Conservation (phyloP, 2,113 vertebrate species). For the Nannobrachium achirus region DNA sequence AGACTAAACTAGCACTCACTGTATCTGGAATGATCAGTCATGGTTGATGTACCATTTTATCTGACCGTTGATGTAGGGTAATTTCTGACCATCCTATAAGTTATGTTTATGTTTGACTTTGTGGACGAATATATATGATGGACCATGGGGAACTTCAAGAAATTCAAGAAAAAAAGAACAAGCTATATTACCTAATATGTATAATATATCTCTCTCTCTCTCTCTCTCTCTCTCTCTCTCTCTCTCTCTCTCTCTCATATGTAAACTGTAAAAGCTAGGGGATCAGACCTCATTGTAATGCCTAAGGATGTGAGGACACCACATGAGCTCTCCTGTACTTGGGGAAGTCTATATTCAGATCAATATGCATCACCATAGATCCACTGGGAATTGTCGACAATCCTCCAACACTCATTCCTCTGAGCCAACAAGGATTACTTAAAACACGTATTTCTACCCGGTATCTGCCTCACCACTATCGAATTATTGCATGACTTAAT, state of each 20-base stretch:
- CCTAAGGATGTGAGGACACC: constrained; percentile 10
- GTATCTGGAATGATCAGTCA: constrained; percentile 21
- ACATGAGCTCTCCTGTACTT: neutral
- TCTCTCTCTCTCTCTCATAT: neutral
- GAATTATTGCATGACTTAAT: neutral
- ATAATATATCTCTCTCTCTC: neutral
- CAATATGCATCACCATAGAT: constrained; percentile 9
- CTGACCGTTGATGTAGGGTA: constrained; percentile 7
- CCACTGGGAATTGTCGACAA: constrained; percentile 1
- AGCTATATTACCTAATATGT: neutral
- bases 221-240: neutral
- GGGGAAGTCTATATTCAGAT: constrained; percentile 10
- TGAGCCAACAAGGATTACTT: neutral
- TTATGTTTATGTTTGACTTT: too few species aligned
- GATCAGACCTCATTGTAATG: constrained; percentile 16
- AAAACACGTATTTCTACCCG: neutral
- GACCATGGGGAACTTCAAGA: too few species aligned
- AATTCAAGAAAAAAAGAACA: too few species aligned
- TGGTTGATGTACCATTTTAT: constrained; percentile 11
- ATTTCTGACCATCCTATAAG: constrained; percentile 20
- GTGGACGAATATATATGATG: too few species aligned
- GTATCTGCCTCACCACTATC: neutral
- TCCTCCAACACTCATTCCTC: neutral
- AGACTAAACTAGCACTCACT: too few species aligned
- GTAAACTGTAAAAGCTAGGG: neutral